Evolutionary conservation across 1,140 invertebrate species (phyloP), one percentile per base, ranked within the genome.

Genomic region (Scaptomyza montana): DNA sequence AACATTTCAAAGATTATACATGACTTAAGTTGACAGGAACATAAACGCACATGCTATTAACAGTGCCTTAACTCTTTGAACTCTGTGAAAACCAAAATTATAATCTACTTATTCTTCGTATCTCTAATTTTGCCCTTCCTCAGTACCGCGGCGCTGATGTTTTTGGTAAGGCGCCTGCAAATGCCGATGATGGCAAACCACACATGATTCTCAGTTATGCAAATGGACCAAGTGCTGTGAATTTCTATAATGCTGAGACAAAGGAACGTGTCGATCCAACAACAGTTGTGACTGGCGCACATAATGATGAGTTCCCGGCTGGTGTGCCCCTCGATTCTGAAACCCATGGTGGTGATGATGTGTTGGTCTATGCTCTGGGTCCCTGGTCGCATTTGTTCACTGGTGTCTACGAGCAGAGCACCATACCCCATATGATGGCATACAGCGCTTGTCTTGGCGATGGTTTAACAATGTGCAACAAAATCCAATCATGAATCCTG

Each of bases 331-430:
- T 93, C 25, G 47, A 80, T 0, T 91, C 84, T 0, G 95, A 96
- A 77, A 95, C 95, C 0, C 95, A 96, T 73, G 95, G 95, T 0
- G 95, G 95, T 2, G 95, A 96, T 55, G 95, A 96, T 84, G 95
- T 95, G 0, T 93, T 93, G 0, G 94, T 95, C 2, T 95, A 93
- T 80, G 94, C 95, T 0, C 89, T 75, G n/a, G 92, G 92, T 33
- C 96, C 97, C 5, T 95, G 94, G 92, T 92, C 95, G 1, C 95
- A 97, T 84, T 91, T 97, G 10, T 94, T 97, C 60, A 93, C 94
- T 41, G 95, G 96, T 9, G 94, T 95, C 10, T 95, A 96, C 85
- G 96, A 97, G 77, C 96, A 97, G 90, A 95, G 94, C 87, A 95
- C 96, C 78, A 94, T 97, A 12, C 94, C 96, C 30, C 95, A 96